These are phyloP conservation scores for Dryococelus australis DNA, from an alignment of 2,888 invertebrate species.

Conservation along the genomic window DNA sequence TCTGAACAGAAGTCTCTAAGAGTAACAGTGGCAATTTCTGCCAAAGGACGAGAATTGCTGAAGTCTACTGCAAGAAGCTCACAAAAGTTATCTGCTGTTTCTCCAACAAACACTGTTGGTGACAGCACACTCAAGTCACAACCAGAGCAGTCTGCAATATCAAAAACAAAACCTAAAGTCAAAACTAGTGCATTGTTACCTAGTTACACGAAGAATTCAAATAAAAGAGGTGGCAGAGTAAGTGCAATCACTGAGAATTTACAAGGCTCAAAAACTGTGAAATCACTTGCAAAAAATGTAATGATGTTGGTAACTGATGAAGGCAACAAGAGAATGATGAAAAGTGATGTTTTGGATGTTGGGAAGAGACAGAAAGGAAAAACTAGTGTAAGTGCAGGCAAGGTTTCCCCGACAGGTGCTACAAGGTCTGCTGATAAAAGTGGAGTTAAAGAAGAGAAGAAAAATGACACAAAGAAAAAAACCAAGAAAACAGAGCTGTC, in stretches of 20 bases:
- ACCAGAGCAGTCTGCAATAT: constrained; percentile 25
- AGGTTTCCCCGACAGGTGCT: not conserved
- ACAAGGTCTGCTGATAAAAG: not conserved
- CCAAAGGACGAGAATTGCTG: constrained; percentile 55
- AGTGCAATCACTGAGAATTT: not conserved
- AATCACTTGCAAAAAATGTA: not conserved
- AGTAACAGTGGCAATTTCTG: constrained; percentile 58
- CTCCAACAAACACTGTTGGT: constrained; percentile 30
- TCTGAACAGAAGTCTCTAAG: constrained; percentile 58
- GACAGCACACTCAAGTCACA: constrained; percentile 40
- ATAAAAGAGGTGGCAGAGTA: not conserved
- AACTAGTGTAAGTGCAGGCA: not conserved
- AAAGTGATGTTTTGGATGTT: not conserved
- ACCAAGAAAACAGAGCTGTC: not conserved
- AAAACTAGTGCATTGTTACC: constrained; percentile 48
- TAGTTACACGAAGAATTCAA: not conserved
- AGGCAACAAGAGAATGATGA: constrained; percentile 48
- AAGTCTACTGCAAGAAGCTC: constrained; percentile 31
- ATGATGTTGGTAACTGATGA: constrained; percentile 47
- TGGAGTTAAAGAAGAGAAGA: not conserved
- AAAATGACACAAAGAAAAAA: not conserved
- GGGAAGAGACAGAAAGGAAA: not conserved
- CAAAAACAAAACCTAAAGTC: constrained; percentile 59
- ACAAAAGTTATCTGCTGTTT: constrained; percentile 40
- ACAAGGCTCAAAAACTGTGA: not conserved